Evolutionary conservation across 2,113 vertebrate species (phyloP).

Genomic region (Zosterops borbonicus): DNA sequence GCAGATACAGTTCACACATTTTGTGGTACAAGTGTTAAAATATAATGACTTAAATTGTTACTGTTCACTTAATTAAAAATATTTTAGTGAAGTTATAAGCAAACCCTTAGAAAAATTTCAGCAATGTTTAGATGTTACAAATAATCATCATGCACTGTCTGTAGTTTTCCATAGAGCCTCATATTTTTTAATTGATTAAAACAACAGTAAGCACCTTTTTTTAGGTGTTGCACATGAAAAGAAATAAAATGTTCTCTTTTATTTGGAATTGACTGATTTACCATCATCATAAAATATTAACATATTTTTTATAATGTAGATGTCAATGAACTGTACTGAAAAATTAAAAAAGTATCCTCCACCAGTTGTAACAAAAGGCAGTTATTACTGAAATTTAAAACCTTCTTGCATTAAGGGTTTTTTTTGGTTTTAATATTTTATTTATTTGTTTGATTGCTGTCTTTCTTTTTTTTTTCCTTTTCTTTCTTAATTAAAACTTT

Average conservation of each 20-base stretch:
- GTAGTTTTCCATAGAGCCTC: background rate
- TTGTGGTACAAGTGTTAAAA: background rate
- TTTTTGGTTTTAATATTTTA: background rate
- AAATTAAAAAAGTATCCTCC: background rate
- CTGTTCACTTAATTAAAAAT: background rate
- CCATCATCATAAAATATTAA: fast-evolving
- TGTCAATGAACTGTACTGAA: background rate
- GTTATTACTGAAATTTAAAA: background rate
- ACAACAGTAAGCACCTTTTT: background rate
- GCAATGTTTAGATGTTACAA: background rate
- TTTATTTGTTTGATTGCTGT: background rate
- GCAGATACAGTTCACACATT: background rate
- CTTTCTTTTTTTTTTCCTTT: fast-evolving
- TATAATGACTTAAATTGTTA: background rate
- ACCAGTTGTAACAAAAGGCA: background rate
- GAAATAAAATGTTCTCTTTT: background rate
- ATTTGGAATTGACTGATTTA: background rate
- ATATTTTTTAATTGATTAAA: background rate
- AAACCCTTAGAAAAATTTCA: background rate
- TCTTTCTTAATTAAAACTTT: background rate
- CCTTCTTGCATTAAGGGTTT: fast-evolving
- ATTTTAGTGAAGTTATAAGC: background rate
- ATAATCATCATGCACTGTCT: background rate
- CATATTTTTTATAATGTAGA: background rate
- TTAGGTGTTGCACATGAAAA: background rate